phyloP scores from a whole-genome alignment of 1,140 invertebrate species.

The Daktulosphaira vitifoliae region DNA sequence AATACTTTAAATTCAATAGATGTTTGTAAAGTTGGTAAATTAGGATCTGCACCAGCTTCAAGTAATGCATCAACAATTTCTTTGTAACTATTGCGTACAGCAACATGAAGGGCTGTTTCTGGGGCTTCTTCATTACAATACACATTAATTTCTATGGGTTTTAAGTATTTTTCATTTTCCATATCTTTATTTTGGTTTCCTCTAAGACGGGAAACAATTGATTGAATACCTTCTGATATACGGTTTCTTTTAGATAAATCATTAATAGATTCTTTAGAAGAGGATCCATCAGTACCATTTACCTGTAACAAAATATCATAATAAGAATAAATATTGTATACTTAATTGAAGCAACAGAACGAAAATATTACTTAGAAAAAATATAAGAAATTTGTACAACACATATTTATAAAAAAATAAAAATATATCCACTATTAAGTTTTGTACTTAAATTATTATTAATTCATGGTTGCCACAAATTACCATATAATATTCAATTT shows the following conservation, averaged over 20 bases:
- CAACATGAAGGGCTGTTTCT: slow-evolving; percentile 69
- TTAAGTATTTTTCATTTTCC: slow-evolving; percentile 52
- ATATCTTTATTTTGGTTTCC: slow-evolving; percentile 36
- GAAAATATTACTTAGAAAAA: too few relatives aligned
- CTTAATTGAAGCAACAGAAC: too few relatives aligned
- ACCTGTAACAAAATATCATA: not conserved
- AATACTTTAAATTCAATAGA: slow-evolving; percentile 27
- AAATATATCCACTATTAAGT: too few relatives aligned
- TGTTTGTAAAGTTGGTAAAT: slow-evolving; percentile 44
- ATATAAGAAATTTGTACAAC: too few relatives aligned
- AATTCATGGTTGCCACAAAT: too few relatives aligned
- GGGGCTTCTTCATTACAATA: slow-evolving; percentile 63
- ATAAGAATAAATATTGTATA: not conserved
- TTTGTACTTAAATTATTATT: too few relatives aligned
- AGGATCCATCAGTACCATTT: slow-evolving; percentile 10
- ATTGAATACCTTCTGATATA: slow-evolving; percentile 78
- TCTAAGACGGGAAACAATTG: slow-evolving; percentile 73
- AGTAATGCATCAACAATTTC: slow-evolving; percentile 66
- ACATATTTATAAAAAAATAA: too few relatives aligned
- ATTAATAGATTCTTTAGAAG: slow-evolving; percentile 4
- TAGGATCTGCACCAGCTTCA: slow-evolving; percentile 62
- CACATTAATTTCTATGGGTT: slow-evolving; percentile 63
- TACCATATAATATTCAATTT: too few relatives aligned
- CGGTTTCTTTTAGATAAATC: slow-evolving; percentile 53
- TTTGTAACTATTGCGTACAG: slow-evolving; percentile 65